phyloP scores from a whole-genome alignment of 2,888 invertebrate species.

The Eumerus sabulonum region DNA sequence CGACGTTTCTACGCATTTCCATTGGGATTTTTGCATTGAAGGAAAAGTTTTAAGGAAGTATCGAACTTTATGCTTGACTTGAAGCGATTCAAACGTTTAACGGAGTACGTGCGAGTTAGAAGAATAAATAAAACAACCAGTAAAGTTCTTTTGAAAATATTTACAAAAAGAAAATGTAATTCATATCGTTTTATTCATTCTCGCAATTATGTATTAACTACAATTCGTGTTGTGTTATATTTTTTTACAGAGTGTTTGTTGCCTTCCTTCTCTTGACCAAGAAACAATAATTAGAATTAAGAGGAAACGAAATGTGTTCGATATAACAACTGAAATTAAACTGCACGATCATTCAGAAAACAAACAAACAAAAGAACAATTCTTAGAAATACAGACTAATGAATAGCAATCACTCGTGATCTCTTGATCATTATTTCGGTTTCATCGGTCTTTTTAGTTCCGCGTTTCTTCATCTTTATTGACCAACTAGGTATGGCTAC shows the following conservation, averaged over 20 bases:
- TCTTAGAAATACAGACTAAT: constrained; percentile 48
- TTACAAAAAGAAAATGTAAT: constrained; percentile 61
- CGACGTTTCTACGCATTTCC: no score
- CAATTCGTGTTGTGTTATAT: constrained; percentile 55
- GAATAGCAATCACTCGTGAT: constrained; percentile 32
- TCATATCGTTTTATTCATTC: constrained; percentile 59
- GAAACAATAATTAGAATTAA: constrained; percentile 21
- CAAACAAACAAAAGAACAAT: constrained; percentile 25
- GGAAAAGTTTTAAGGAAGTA: no score
- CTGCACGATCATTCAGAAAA: constrained; percentile 45
- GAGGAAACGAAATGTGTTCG: not conserved
- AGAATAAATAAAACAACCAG: constrained; percentile 20
- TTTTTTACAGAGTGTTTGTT: constrained; percentile 58
- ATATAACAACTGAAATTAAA: constrained; percentile 39
- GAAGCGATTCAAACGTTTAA: no score
- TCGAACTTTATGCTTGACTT: no score
- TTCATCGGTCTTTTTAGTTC: constrained; percentile 8
- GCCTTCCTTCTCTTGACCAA: not conserved
- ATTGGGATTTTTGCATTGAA: no score
- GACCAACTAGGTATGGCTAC: constrained; percentile 37
- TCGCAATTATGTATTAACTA: constrained; percentile 52
- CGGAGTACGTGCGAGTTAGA: not conserved
- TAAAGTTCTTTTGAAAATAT: constrained; percentile 49
- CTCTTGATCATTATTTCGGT: constrained; percentile 4
- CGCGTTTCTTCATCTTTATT: constrained; percentile 3